These are phyloP conservation scores for Andinoacara biseriatus DNA, from an alignment of 2,113 vertebrate genomes.

Conservation along the genomic window DNA sequence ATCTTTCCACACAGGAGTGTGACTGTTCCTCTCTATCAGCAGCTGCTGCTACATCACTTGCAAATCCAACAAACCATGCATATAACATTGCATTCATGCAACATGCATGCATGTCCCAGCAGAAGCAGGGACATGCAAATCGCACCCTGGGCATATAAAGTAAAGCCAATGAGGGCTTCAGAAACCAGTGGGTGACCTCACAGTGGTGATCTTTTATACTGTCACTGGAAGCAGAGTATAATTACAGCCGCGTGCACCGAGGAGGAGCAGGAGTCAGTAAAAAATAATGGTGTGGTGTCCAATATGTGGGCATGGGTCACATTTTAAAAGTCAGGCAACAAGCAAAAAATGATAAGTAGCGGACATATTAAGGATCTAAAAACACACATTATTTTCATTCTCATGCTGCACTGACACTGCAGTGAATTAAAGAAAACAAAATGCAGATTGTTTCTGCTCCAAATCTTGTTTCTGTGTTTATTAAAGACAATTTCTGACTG, in stretches of 20 bases:
- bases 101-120: too few relatives aligned
- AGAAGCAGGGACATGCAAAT: background rate
- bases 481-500: background rate
- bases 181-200: background rate
- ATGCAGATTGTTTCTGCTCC: background rate
- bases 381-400: background rate
- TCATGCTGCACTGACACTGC: background rate
- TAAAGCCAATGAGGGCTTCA: background rate
- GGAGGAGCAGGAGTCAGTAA: background rate
- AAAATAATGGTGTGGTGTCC: too few relatives aligned
- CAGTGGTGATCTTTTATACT: background rate
- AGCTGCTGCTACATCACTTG: background rate
- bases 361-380: background rate
- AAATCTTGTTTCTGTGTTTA: conserved; percentile 1
- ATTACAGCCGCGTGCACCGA: background rate
- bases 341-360: background rate
- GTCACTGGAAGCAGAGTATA: background rate
- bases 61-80: background rate
- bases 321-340: background rate
- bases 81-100: too few relatives aligned
- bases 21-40: background rate
- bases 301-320: background rate
- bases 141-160: background rate
- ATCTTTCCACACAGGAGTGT: background rate
- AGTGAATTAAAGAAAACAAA: background rate